These are phyloP conservation scores for Guaruba guarouba DNA, from an alignment of 2,113 vertebrate species.

Conservation along the genomic window DNA sequence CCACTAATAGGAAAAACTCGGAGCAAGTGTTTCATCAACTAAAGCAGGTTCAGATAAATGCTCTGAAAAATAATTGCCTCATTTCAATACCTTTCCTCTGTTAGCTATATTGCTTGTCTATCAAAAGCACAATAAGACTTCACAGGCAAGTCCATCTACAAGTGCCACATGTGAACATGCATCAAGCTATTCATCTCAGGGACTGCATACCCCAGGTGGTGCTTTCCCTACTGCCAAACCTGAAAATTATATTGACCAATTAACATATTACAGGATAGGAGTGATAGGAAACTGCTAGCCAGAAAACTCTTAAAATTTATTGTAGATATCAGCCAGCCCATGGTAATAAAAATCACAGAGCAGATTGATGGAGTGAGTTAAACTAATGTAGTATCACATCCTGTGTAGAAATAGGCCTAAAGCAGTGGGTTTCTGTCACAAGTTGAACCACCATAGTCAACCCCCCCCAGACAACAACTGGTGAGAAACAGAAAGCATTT, in stretches of 20 bases:
- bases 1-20: not conserved
- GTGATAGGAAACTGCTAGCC: not conserved
- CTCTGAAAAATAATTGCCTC: not conserved
- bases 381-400: not conserved
- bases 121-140: not conserved
- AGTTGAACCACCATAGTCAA: not conserved
- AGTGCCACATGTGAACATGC: not conserved
- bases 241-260: conserved; percentile 9
- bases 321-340: not conserved
- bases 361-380: not conserved
- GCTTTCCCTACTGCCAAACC: not conserved
- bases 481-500: not conserved
- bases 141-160: not conserved
- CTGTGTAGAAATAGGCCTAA: not conserved
- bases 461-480: not conserved
- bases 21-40: not conserved
- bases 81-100: not conserved
- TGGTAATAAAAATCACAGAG: not conserved
- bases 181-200: not conserved
- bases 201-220: not conserved
- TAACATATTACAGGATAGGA: not conserved
- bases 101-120: not conserved
- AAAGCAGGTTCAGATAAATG: not conserved
- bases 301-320: not conserved
- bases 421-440: not conserved